Conservation (phyloP, 2,888 invertebrate species). For the Pecten maximus region DNA sequence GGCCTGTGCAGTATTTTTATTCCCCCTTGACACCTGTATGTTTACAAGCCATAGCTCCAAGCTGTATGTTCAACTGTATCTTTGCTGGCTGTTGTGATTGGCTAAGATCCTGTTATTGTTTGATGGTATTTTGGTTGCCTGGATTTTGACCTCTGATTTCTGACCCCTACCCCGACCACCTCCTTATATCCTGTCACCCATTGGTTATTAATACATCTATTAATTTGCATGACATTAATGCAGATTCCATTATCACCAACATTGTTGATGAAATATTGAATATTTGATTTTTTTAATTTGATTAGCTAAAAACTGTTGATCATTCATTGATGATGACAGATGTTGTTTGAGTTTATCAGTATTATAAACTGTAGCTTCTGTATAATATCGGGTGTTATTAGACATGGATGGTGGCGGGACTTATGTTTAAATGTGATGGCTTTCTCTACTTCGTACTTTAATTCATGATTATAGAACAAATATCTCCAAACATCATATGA, state of each 20-base stretch:
- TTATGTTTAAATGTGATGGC: too few relatives aligned
- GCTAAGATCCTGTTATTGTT: conserved; percentile 5
- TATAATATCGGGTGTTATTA: not conserved
- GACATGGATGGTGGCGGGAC: not conserved
- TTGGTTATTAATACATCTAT: not conserved
- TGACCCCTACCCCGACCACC: not conserved
- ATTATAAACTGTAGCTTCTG: not conserved
- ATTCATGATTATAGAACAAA: too few relatives aligned
- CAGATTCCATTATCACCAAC: not conserved
- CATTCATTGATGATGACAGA: not conserved
- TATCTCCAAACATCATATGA: too few relatives aligned
- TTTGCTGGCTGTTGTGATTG: conserved; percentile 29
- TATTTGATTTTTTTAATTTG: not conserved
- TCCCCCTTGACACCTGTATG: not conserved
- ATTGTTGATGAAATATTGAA: not conserved
- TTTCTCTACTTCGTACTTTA: too few relatives aligned
- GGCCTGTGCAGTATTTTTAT: conserved; percentile 11
- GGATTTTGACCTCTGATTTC: not conserved
- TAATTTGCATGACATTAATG: conserved; percentile 26
- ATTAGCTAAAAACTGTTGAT: not conserved
- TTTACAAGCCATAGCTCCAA: not conserved
- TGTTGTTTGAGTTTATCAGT: not conserved
- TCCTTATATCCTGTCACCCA: not conserved
- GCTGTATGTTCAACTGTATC: not conserved
- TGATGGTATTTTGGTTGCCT: conserved; percentile 18